Evolutionary conservation across 2,113 vertebrate genomes (phyloP), one percentile per base, ranked within the genome.

Genomic region (Dicerorhinus sumatrensis): DNA sequence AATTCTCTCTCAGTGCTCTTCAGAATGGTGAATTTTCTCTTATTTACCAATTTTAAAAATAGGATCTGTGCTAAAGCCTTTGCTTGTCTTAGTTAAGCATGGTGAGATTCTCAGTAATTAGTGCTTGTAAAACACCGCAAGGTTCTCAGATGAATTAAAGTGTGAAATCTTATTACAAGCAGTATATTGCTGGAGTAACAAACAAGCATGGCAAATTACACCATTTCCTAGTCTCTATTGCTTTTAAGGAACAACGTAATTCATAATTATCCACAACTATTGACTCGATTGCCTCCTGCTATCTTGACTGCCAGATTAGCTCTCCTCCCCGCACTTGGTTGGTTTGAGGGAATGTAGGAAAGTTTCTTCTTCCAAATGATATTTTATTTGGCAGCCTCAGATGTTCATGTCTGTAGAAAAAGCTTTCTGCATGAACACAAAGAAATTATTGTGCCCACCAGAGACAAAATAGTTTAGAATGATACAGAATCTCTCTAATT

Each of bases 121-220:
- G 96, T 90, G 89, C 94, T 98, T 98, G 96, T 97, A 97, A 95
- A 97, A 97, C 98, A 96, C 86, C 3, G 20, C 46, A 89, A 96
- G 91, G 83, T 97, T 97, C 95, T 97, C 96, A 60, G 95, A 94
- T 90, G 96, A 97, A 98, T 97, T 98, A 97, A 98, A 97, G 96
- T 97, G 96, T 97, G 97, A 98, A 98, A 98, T 98, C 96, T 92
- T 98, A 97, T 97, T 97, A 98, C 96, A 96, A 70, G 96, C 91
- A 81, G 39, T 72, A 56, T 94, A 94, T 88, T 81, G 86, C 90
- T 87, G 94, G 75, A 93, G 84, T 97, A 90, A 90, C 96, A 97
- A 96, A 95, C 89, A 81, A 75, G 89, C 91, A 73, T 92, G 89
- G 93, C 75, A 97, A 97, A 97, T 97, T 72, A 90, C n/a, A 81